Base-by-base conservation (phyloP, 2,797 vertebrate genomes). In the Apogon hyalosoma region DNA sequence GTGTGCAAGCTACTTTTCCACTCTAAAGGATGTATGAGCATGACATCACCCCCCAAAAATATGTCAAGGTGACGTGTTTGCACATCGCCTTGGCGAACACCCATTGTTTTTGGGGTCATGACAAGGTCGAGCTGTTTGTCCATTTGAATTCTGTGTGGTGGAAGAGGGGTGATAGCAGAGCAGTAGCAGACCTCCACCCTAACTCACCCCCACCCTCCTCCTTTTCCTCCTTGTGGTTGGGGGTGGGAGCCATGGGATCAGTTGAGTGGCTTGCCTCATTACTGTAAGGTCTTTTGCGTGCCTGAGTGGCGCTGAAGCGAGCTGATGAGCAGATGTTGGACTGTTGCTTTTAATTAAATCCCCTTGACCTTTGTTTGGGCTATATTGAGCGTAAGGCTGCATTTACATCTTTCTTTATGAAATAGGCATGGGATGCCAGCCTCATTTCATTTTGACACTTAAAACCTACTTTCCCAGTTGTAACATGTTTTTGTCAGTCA, bases 261-360 rank as follows among this genome's bases (percentile, higher is more conserved):
- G 81, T 84, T 85, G 87, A 87, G 83, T 82, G 85, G 70, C 80
- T 86, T 73, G 86, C 81, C 88, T 92, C 90, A 91, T 92, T 93
- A 91, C 82, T 83, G 78, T 83, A 74, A 71, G 79, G 84, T 74
- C 76, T 79, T 89, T 77, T 80, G 85, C 79, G 71, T 90, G 84
- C 80, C 86, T 90, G 89, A 92, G 85, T 91, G 89, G 87, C 40
- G 66, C 82, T 90, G 87, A 71, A 89, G 89, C 83, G 77, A 88
- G 83, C 78, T 83, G 81, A 91, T 90, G 90, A 92, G 90, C 93
- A 93, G 94, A 93, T 93, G 93, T 94, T 90, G 86, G 90, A 91
- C 91, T 93, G 92, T 94, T 94, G 91, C 90, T 93, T 93, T 94
- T 93, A 93, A 94, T 94, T 91, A 94, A 92, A 92, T 93, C 89